Conservation (phyloP, 2,797 vertebrate species). For the Buphagus erythrorhynchus region DNA sequence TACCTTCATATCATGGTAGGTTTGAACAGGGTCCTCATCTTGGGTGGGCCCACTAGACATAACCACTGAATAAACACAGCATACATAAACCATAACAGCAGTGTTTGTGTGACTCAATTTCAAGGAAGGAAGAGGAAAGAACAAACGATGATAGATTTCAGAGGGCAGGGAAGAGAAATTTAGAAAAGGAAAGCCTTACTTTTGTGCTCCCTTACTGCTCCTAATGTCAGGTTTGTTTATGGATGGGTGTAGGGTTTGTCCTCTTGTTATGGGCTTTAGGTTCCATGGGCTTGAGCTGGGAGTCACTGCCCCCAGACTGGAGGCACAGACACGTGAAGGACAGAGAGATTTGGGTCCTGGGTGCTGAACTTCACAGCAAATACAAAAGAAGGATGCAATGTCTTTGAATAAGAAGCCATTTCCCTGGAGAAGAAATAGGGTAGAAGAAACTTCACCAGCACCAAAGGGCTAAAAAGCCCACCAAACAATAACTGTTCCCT, state of each 20-base stretch:
- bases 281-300: neutral
- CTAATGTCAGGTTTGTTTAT: neutral
- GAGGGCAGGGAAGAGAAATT: neutral
- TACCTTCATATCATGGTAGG: neutral
- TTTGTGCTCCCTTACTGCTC: neutral
- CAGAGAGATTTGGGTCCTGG: neutral
- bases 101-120: neutral
- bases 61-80: neutral
- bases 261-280: neutral
- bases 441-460: neutral
- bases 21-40: neutral
- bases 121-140: neutral
- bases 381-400: neutral
- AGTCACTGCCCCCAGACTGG: neutral
- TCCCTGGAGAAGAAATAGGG: neutral
- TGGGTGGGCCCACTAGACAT: neutral
- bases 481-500: neutral
- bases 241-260: neutral
- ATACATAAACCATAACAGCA: neutral
- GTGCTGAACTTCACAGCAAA: neutral
- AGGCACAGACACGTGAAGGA: neutral
- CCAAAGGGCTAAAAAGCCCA: neutral
- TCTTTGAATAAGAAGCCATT: neutral
- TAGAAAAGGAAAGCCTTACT: neutral
- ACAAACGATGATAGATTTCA: neutral